Evolutionary conservation across 2,797 vertebrate genomes (phyloP).

Genomic region (Botia kubotai): DNA sequence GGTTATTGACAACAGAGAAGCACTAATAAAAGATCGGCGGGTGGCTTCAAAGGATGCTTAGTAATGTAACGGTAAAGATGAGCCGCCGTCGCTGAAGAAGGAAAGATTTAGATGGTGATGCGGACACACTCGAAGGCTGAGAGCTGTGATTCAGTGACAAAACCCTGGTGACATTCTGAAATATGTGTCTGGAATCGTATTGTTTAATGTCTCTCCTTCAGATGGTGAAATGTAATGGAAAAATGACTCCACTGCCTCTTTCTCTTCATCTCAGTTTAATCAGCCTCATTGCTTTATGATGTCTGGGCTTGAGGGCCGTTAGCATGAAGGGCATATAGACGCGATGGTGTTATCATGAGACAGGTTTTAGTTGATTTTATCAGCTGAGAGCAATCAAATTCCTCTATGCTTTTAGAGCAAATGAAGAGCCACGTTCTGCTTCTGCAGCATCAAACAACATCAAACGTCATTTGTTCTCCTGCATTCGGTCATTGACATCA

Average conservation of each 20-base stretch:
- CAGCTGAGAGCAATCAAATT: background rate
- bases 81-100: background rate
- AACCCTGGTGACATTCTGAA: slow-evolving; percentile 10
- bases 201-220: slow-evolving; percentile 7
- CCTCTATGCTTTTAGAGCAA: background rate
- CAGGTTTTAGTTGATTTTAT: background rate
- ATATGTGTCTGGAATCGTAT: background rate
- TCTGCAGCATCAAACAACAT: background rate
- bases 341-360: background rate
- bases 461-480: background rate
- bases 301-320: slow-evolving; percentile 1
- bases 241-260: slow-evolving; percentile 1
- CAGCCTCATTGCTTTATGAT: background rate
- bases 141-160: background rate
- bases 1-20: background rate
- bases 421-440: background rate
- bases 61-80: slow-evolving; percentile 1
- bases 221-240: slow-evolving; percentile 29
- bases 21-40: slow-evolving; percentile 9
- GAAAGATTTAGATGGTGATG: background rate
- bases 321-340: slow-evolving; percentile 11
- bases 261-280: slow-evolving; percentile 24
- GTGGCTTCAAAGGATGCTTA: slow-evolving; percentile 10
- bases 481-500: background rate
- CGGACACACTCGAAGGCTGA: background rate